Conservation (phyloP, 2,113 vertebrate genomes). For the Nerophis ophidion region DNA sequence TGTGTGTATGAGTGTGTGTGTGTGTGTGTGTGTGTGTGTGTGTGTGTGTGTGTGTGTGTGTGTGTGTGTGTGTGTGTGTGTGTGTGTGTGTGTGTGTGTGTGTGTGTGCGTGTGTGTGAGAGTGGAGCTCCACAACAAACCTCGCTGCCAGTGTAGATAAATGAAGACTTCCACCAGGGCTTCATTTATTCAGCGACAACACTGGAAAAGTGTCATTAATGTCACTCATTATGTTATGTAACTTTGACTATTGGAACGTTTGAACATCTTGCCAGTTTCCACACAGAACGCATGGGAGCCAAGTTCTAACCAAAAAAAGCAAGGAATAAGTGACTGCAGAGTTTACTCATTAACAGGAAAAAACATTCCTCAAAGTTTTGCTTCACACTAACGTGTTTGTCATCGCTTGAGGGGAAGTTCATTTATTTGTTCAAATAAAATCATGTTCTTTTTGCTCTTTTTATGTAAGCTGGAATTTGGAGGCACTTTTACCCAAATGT, state of each 20-base stretch:
- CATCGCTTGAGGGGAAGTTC: too few species aligned
- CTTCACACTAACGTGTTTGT: too few species aligned
- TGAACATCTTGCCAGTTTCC: neutral
- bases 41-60: conserved; percentile 44
- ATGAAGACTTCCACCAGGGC: conserved; percentile 33
- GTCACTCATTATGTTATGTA: neutral
- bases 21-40: conserved; percentile 44
- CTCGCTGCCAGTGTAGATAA: conserved; percentile 29
- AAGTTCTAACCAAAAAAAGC: neutral
- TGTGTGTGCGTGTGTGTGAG: conserved; percentile 6
- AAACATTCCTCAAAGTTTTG: too few species aligned
- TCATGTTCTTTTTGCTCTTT: too few species aligned
- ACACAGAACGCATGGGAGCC: neutral
- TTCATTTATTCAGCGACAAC: conserved; percentile 27
- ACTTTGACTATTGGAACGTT: neutral
- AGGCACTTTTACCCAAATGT: too few species aligned
- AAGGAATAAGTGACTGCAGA: too few species aligned
- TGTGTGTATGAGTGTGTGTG: conserved; percentile 44
- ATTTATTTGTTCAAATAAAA: too few species aligned
- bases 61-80: conserved; percentile 23
- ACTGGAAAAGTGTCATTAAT: conserved; percentile 1
- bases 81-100: conserved; percentile 20
- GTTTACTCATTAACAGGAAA: too few species aligned
- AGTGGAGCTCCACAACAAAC: conserved; percentile 22
- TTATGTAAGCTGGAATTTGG: too few species aligned